These are phyloP conservation scores for Chymomyza caudatula DNA, from an alignment of 2,888 invertebrate genomes.

Conservation along the genomic window DNA sequence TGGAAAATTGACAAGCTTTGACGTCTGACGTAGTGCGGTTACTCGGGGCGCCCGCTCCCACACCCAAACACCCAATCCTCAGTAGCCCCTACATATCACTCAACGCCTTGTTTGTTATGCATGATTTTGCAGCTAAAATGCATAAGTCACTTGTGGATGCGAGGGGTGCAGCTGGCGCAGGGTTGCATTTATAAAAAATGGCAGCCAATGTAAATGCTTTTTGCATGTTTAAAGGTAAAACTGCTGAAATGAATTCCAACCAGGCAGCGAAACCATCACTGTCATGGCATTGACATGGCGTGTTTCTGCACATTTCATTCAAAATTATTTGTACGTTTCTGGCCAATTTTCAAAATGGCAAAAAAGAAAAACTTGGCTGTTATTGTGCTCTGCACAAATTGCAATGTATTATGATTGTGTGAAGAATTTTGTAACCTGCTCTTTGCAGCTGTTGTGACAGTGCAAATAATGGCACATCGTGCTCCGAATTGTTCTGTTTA, in stretches of 20 bases:
- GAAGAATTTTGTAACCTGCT: not conserved
- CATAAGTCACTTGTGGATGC: conserved; percentile 19
- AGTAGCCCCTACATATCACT: not conserved
- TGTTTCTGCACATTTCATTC: conserved; percentile 47
- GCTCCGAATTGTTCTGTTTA: no score
- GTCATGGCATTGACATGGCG: conserved; percentile 40
- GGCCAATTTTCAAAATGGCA: conserved; percentile 54
- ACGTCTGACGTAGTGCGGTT: conserved; percentile 56
- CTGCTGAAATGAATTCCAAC: not conserved
- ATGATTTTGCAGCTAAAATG: conserved; percentile 37
- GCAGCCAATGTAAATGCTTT: conserved; percentile 19
- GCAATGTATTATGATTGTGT: not conserved
- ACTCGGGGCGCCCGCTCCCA: not conserved
- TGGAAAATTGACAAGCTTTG: conserved; percentile 71
- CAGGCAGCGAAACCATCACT: not conserved
- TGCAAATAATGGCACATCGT: no score
- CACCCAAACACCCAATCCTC: not conserved
- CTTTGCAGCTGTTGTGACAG: no score
- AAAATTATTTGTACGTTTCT: conserved; percentile 56
- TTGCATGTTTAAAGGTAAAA: not conserved
- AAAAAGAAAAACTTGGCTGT: conserved; percentile 50
- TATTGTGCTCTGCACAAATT: not conserved
- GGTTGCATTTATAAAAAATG: conserved; percentile 32
- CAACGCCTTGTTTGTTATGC: conserved; percentile 14
- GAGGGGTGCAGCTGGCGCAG: not conserved